These are phyloP conservation scores for Brachycybe producta DNA, from an alignment of 2,888 invertebrate species.

Conservation along the genomic window DNA sequence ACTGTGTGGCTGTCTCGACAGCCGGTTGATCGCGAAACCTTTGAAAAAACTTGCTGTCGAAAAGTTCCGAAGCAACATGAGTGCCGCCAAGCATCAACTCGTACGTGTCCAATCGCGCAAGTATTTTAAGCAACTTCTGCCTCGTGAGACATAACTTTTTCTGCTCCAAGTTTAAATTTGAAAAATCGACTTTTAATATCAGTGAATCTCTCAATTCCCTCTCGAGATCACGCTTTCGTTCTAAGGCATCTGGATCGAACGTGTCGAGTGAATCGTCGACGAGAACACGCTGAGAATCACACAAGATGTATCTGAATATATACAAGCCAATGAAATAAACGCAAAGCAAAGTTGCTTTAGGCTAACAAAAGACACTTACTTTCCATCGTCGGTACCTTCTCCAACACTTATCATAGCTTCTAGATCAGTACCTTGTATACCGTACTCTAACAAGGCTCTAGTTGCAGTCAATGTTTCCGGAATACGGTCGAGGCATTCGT, in stretches of 20 bases:
- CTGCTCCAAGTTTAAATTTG: slow-evolving; percentile 48
- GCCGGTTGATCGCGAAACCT: slow-evolving; percentile 43
- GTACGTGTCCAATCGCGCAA: slow-evolving; percentile 55
- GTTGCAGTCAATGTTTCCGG: slow-evolving; percentile 60
- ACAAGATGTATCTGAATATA: not conserved
- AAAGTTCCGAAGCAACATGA: slow-evolving; percentile 44
- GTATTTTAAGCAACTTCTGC: slow-evolving; percentile 52
- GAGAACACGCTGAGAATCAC: not conserved
- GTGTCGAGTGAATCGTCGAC: too few species aligned
- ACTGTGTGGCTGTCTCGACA: slow-evolving; percentile 50
- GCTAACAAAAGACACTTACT: slow-evolving; percentile 9
- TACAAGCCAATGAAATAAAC: not conserved
- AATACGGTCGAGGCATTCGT: slow-evolving; percentile 60
- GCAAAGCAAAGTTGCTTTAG: too few species aligned
- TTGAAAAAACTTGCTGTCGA: slow-evolving; percentile 51
- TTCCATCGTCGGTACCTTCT: slow-evolving; percentile 26
- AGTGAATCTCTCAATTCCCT: slow-evolving; percentile 28
- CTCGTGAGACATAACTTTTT: slow-evolving; percentile 52
- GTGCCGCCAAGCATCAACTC: slow-evolving; percentile 49
- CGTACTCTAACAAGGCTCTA: slow-evolving; percentile 55
- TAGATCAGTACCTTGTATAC: slow-evolving; percentile 52
- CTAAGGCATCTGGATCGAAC: slow-evolving; percentile 7
- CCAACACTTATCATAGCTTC: slow-evolving; percentile 45
- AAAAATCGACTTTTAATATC: slow-evolving; percentile 30
- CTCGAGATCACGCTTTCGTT: slow-evolving; percentile 23